Evolutionary conservation across 2,888 invertebrate genomes (phyloP), one percentile per base, ranked within the genome.

Genomic region (Drosophila colorata): DNA sequence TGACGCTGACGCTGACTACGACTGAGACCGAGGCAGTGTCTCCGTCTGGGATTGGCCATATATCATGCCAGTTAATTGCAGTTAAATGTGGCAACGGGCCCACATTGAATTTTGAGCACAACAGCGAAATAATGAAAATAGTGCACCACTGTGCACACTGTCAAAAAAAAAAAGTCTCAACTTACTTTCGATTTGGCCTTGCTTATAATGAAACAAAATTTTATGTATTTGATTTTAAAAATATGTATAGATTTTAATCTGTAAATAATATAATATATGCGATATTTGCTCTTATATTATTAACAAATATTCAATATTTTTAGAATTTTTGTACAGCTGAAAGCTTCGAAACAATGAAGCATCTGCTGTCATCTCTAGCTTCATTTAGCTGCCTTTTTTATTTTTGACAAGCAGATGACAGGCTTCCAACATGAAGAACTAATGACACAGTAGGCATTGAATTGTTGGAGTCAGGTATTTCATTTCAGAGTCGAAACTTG

Each of bases 51-150:
- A 60, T 69, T 58, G 65, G 46, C 47, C 68, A 69, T 72, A 83
- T 61, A 77, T 70, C 74, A 72, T 72, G 59, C 11, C 31, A 63
- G 48, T 72, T 83, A 83, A 86, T 86, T 86, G 78, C 83, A 56
- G 40, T 65, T 55, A 48, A 70, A 55, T 64, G 53, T 67, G 70
- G 44, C 31, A 49, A 63, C 25, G 51, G 63, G 37, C 64, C 47
- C 47, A 58, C 77, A 55, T 48, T 51, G 31, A 56, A 44, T 51
- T 48, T 38, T 38, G 23, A 41, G 25, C 60, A 60, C 16, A 57
- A 5, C 25, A 2, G 11, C 31, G 4, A 28, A 28, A 8, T 7
- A 7, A 7, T 8, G 8, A 28, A 28, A 28, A 28, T 2, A 28
- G 28, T 60, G 47, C 74, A 59, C 40, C 61, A 71, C 20, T 46